Evolutionary conservation across 2,888 invertebrate species (phyloP), one percentile per base, ranked within the genome.

Genomic region (Amblyjoppa proteus): DNA sequence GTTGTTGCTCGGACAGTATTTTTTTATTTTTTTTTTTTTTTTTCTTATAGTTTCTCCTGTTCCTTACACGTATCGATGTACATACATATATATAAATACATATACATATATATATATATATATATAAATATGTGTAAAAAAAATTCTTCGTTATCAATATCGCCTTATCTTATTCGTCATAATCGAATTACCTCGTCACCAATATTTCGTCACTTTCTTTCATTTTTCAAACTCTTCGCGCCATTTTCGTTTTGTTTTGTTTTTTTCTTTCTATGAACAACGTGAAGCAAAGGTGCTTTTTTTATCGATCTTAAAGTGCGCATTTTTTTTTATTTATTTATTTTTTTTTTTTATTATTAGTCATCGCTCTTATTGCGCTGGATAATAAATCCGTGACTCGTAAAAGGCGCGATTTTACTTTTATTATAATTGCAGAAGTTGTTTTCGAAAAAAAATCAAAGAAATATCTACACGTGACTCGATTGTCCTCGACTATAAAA

Each of bases 41-140:
- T 31, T 58, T 61, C 20, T 68, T 31, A 68, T 5, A 61, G 31
- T 13, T 49, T 31, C 16, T 56, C 31, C 45, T 20, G 38, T 82
- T 20, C 87, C 88, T 84, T 87, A 88, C 87, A 90, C 87, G 69
- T 87, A 81, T 85, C 84, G 82, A 87, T 83, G 89, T 87, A 90
- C 81, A 85, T 86, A 90, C 61, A 83, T 85, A 85, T 73, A 81
- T 86, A 81, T 58, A 83, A 28, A 61, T 73, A 81, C 34, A 61
- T 34, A 73, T 45, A 73, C 58, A 58, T 34, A 81, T 84, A 74
- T 34, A 84, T 73, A 66, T 76, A 86, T 83, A 73, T 88, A 79
- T 75, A 85, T 49, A 49, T 64, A 49, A 7, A 9, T 64, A 64
- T 64, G 34, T 34, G 3, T 31, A 34, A 58, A 61, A 61, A 75